Conservation (phyloP, 2,113 vertebrate genomes). For the Thymallus thymallus region DNA sequence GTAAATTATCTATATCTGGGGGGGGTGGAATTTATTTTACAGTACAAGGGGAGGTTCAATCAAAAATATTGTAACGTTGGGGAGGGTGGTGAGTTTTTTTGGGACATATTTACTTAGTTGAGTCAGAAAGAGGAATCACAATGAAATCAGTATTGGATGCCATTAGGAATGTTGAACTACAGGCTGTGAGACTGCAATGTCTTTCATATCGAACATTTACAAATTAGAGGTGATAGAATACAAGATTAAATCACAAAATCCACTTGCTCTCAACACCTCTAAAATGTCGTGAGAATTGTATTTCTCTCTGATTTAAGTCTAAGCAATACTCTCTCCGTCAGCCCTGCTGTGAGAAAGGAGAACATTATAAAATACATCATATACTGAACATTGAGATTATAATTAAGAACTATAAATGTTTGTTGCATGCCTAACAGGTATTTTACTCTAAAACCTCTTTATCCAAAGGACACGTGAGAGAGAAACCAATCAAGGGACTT, state of each 20-base stretch:
- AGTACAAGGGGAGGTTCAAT: too few species aligned
- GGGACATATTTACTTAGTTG: too few species aligned
- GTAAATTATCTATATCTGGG: too few species aligned
- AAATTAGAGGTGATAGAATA: not conserved
- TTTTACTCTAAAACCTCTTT: conserved; percentile 16
- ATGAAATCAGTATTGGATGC: not conserved
- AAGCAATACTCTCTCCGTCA: conserved; percentile 40
- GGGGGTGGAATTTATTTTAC: too few species aligned
- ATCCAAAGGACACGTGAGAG: conserved; percentile 30
- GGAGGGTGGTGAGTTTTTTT: too few species aligned
- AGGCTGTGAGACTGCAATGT: not conserved
- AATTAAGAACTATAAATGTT: conserved; percentile 27
- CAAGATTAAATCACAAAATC: conserved; percentile 6
- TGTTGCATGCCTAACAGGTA: conserved; percentile 31
- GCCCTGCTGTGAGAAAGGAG: not conserved
- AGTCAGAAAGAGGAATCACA: not conserved
- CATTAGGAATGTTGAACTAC: not conserved
- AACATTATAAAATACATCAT: conserved; percentile 1
- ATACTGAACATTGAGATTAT: conserved; percentile 20
- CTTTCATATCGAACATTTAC: not conserved
- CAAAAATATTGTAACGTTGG: too few species aligned
- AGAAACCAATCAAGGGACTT: conserved; percentile 49
- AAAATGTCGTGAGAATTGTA: conserved; percentile 14
- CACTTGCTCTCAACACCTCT: conserved; percentile 21
- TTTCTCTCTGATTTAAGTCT: conserved; percentile 55